Conservation (phyloP, 1,140 invertebrate species). For the Zaprionus capensis region DNA sequence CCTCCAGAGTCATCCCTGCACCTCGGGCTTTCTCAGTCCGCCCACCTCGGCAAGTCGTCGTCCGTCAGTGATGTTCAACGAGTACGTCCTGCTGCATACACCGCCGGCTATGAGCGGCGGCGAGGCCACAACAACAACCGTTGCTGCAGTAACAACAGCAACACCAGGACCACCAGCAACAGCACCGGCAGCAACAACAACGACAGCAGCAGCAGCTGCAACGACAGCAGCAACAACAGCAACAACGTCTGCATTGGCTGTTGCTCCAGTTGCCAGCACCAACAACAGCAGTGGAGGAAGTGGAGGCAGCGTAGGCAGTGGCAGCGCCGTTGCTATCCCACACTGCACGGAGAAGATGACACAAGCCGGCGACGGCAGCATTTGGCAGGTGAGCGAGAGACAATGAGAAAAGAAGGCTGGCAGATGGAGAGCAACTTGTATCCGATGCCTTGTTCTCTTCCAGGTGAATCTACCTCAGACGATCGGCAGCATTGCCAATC, state of each 20-base stretch:
- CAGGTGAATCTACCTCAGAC: conserved; percentile 83
- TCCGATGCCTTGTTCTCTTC: background rate
- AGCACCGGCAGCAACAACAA: background rate
- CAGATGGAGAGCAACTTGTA: background rate
- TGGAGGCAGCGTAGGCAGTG: conserved; percentile 5
- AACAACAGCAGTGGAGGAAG: conserved; percentile 10
- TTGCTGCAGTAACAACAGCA: conserved; percentile 14
- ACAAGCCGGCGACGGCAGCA: conserved; percentile 91
- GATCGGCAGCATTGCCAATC: conserved; percentile 77
- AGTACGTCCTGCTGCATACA: conserved; percentile 91
- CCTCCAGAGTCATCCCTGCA: conserved; percentile 77
- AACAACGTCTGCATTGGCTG: background rate
- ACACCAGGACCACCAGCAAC: conserved; percentile 34
- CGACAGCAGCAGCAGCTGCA: conserved; percentile 7
- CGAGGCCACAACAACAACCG: conserved; percentile 15
- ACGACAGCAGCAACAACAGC: background rate
- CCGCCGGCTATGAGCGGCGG: conserved; percentile 84
- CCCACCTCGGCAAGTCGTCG: conserved; percentile 88
- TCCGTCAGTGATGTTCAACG: conserved; percentile 94
- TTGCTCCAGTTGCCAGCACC: background rate
- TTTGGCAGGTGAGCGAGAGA: conserved; percentile 85
- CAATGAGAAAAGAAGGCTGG: no score
- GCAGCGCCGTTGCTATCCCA: conserved; percentile 3
- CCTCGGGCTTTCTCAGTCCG: conserved; percentile 85
- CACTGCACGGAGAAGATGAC: conserved; percentile 95